These are phyloP conservation scores for Spodoptera picta DNA, from an alignment of 2,888 invertebrate species.

Conservation along the genomic window DNA sequence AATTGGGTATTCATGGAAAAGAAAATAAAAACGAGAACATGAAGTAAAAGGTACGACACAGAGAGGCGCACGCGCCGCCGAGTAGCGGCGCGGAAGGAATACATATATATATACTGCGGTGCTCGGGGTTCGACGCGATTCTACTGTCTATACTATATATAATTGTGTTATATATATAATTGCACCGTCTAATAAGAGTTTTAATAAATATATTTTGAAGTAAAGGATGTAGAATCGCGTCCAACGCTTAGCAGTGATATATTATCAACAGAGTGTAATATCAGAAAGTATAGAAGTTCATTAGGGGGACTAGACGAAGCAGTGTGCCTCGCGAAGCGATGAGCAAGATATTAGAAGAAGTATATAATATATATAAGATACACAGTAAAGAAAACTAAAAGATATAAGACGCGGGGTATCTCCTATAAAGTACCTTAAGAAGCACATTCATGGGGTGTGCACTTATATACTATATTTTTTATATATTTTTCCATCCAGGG, in stretches of 20 bases:
- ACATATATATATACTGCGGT: constrained; percentile 54
- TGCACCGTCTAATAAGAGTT: neutral
- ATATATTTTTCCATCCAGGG: constrained; percentile 80
- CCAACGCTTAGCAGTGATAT: constrained; percentile 71
- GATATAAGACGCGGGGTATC: constrained; percentile 76
- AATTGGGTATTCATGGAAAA: constrained; percentile 94
- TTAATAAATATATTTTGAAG: neutral
- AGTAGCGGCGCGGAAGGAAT: constrained; percentile 32
- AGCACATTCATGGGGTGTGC: constrained; percentile 88
- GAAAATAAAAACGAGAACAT: constrained; percentile 89
- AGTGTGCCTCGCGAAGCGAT: constrained; percentile 85
- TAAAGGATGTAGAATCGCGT: constrained; percentile 66
- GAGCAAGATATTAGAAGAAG: constrained; percentile 73
- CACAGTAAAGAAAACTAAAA: constrained; percentile 76
- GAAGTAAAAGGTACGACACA: constrained; percentile 83
- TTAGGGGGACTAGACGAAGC: constrained; percentile 80
- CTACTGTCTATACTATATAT: constrained; percentile 24
- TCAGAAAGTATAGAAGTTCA: constrained; percentile 70
- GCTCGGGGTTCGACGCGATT: constrained; percentile 55
- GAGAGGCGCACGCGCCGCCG: constrained; percentile 57
- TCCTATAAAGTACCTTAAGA: constrained; percentile 80
- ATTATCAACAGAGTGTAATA: constrained; percentile 70
- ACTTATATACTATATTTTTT: constrained; percentile 77
- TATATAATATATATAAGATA: constrained; percentile 67
- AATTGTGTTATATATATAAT: neutral